Conservation (phyloP, 2,888 invertebrate genomes). For the Acheta domesticus region DNA sequence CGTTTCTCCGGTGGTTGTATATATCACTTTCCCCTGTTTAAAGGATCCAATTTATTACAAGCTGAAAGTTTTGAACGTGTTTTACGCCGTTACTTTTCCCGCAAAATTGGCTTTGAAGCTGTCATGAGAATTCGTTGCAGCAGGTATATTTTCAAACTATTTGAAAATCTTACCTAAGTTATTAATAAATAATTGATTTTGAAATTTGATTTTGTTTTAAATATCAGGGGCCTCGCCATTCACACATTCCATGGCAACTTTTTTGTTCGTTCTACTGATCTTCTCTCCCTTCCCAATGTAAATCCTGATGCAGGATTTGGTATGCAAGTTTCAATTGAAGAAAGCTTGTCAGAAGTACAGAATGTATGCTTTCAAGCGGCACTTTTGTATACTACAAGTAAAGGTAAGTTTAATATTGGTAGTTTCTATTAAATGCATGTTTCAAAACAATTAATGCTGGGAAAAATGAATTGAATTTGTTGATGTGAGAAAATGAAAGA, state of each 20-base stretch:
- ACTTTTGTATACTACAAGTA: constrained; percentile 90
- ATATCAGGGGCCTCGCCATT: constrained; percentile 75
- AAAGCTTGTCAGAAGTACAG: constrained; percentile 78
- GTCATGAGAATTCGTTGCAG: constrained; percentile 97
- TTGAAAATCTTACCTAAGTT: constrained; percentile 21
- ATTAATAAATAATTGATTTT: constrained; percentile 23
- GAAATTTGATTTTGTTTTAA: constrained; percentile 24
- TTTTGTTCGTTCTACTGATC: constrained; percentile 96
- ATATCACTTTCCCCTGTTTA: constrained; percentile 87
- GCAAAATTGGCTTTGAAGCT: constrained; percentile 98
- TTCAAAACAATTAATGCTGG: too few species aligned
- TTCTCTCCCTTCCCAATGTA: constrained; percentile 92
- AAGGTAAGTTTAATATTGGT: constrained; percentile 53
- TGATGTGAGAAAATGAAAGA: too few species aligned
- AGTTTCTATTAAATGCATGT: not conserved
- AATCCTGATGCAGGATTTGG: constrained; percentile 98
- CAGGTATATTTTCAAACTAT: constrained; percentile 52
- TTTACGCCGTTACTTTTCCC: constrained; percentile 82
- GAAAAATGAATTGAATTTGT: too few species aligned
- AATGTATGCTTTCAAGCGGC: constrained; percentile 97
- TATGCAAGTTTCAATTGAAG: constrained; percentile 96
- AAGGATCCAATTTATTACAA: constrained; percentile 64
- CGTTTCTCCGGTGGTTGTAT: constrained; percentile 93
- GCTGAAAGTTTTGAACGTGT: constrained; percentile 71
- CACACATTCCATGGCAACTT: constrained; percentile 99